Percentiles rank a stretch among this genome's conserved stretches.
Evolutionary conservation across 2,888 invertebrate species (phyloP).

Genomic region (Netelia fuscicornis): DNA sequence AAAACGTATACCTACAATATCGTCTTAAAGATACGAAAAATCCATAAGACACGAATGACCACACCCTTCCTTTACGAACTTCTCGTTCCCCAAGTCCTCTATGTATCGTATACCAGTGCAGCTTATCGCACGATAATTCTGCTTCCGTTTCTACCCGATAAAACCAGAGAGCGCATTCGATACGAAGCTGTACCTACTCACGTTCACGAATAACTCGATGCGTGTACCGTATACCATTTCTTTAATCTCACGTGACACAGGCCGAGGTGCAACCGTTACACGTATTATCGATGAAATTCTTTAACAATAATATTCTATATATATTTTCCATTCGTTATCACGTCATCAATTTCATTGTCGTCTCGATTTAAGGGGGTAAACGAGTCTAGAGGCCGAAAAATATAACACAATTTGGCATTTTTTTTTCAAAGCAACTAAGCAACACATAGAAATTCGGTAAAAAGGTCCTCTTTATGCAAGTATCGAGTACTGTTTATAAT

Average conservation of each 20-base stretch:
- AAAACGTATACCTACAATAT: too few relatives aligned
- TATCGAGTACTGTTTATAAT: too few relatives aligned
- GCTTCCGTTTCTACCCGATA: constrained; percentile 77
- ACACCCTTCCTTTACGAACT: constrained; percentile 69
- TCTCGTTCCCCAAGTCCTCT: not conserved
- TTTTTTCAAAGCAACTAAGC: too few relatives aligned
- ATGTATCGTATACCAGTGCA: constrained; percentile 70
- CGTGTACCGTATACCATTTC: constrained; percentile 17
- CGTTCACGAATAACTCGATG: constrained; percentile 56
- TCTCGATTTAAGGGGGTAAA: not conserved
- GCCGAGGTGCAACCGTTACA: constrained; percentile 6
- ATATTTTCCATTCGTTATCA: too few relatives aligned
- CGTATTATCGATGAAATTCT: not conserved
- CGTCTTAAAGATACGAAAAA: too few relatives aligned
- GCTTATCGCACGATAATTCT: constrained; percentile 77
- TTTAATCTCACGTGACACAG: not conserved
- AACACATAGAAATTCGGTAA: too few relatives aligned
- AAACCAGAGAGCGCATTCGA: constrained; percentile 65
- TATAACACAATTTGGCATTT: too few relatives aligned
- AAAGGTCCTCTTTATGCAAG: too few relatives aligned
- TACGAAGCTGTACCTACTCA: constrained; percentile 66
- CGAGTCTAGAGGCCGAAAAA: too few relatives aligned
- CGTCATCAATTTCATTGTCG: not conserved
- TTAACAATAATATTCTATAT: too few relatives aligned
- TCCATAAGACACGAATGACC: constrained; percentile 64